These are phyloP conservation scores for Rapana venosa DNA, from an alignment of 2,888 invertebrate genomes.

Conservation along the genomic window DNA sequence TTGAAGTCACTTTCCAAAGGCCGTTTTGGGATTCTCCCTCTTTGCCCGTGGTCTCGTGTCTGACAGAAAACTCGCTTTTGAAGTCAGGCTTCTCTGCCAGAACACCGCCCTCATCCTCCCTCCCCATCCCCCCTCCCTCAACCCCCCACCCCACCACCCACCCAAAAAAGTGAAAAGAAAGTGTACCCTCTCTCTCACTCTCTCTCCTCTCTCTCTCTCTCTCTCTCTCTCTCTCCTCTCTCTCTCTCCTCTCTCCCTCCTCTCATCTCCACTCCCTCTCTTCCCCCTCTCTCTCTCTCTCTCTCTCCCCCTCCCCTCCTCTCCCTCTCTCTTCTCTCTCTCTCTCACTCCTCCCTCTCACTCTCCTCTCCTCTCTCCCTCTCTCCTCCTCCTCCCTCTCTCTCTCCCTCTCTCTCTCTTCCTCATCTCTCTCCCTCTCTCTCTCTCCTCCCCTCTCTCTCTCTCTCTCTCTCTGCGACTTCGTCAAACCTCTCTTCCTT, in stretches of 20 bases:
- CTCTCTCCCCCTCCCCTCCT: no score
- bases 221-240: not conserved
- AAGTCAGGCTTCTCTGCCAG: slow-evolving; percentile 17
- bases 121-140: not conserved
- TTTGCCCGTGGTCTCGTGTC: slow-evolving; percentile 10
- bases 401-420: no score
- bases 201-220: not conserved
- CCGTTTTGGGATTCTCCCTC: slow-evolving; percentile 27
- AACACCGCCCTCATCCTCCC: not conserved
- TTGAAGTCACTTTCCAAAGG: slow-evolving; percentile 39
- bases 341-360: no score
- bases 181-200: not conserved
- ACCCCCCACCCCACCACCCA: not conserved
- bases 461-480: no score
- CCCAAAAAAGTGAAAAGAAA: not conserved
- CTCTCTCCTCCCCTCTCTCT: no score
- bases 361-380: no score
- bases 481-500: no score
- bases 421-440: no score
- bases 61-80: slow-evolving; percentile 23
- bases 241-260: not conserved
- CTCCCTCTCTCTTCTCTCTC: no score
- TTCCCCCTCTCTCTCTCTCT: not conserved
- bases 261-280: no score
- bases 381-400: no score